Evolutionary conservation across 2,113 vertebrate genomes (phyloP).

Genomic region (Leucopsar rothschildi): DNA sequence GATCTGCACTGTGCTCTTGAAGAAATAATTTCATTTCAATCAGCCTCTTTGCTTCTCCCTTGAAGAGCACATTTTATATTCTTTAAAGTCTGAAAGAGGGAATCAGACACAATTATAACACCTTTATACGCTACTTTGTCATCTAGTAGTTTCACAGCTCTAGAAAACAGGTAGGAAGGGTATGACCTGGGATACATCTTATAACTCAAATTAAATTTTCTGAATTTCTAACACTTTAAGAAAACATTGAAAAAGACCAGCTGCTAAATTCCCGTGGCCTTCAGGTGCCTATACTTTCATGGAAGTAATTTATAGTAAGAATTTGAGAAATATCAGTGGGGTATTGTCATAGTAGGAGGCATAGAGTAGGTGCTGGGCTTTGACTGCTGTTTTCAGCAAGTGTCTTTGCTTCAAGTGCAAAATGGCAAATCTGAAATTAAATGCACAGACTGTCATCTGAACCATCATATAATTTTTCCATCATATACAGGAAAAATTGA

Average conservation of each 20-base stretch:
- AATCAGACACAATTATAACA: neutral
- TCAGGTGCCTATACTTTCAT: neutral
- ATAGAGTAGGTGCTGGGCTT: neutral
- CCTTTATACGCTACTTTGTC: neutral
- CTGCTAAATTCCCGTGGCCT: neutral
- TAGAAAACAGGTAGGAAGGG: neutral
- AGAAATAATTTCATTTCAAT: neutral
- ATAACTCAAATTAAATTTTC: neutral
- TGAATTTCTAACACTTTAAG: neutral
- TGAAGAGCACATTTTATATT: neutral
- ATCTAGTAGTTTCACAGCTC: neutral
- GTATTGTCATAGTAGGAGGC: neutral
- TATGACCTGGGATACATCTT: neutral
- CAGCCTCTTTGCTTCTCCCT: neutral
- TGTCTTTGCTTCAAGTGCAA: neutral
- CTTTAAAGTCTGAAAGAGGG: neutral
- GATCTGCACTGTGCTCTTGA: neutral
- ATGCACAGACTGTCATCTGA: neutral
- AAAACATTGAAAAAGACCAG: neutral
- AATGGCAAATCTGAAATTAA: neutral
- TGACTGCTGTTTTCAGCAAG: neutral
- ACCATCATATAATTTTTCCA: neutral
- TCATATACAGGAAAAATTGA: accelerated
- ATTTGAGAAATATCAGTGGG: neutral
- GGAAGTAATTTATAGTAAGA: neutral